These are phyloP conservation scores for Homalodisca vitripennis DNA, from an alignment of 1,140 invertebrate species.

Conservation along the genomic window DNA sequence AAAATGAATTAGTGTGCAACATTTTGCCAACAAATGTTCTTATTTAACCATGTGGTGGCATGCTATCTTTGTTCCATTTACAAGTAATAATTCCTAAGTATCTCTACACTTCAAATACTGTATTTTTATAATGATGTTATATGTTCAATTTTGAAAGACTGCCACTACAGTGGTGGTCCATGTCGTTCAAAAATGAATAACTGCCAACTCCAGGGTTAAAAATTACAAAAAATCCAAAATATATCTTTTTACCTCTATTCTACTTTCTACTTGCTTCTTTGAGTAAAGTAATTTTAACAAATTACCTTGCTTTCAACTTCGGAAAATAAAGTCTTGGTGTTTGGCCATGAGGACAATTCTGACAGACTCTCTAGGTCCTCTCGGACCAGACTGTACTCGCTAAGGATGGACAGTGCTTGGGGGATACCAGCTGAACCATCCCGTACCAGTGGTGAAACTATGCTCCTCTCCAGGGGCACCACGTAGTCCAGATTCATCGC, in stretches of 20 bases:
- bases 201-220: background rate
- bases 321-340: conserved; percentile 70
- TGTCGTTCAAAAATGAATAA: too few relatives aligned
- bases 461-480: conserved; percentile 64
- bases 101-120: too few relatives aligned
- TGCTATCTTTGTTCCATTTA: too few relatives aligned
- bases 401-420: conserved; percentile 73
- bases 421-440: conserved; percentile 70
- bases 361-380: conserved; percentile 89
- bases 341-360: conserved; percentile 84
- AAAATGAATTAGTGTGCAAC: too few relatives aligned
- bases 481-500: conserved; percentile 84
- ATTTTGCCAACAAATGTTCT: too few relatives aligned
- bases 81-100: too few relatives aligned
- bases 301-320: conserved; percentile 75
- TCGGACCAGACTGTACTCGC: conserved; percentile 79
- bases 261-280: background rate
- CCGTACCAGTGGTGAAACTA: conserved; percentile 70
- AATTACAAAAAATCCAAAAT: background rate
- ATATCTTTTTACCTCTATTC: background rate
- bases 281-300: conserved; percentile 18
- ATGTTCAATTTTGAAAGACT: too few relatives aligned
- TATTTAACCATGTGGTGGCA: too few relatives aligned
- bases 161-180: too few relatives aligned
- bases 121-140: too few relatives aligned